phyloP scores from a whole-genome alignment of 2,888 invertebrate species.

The Uropetala carovei region DNA sequence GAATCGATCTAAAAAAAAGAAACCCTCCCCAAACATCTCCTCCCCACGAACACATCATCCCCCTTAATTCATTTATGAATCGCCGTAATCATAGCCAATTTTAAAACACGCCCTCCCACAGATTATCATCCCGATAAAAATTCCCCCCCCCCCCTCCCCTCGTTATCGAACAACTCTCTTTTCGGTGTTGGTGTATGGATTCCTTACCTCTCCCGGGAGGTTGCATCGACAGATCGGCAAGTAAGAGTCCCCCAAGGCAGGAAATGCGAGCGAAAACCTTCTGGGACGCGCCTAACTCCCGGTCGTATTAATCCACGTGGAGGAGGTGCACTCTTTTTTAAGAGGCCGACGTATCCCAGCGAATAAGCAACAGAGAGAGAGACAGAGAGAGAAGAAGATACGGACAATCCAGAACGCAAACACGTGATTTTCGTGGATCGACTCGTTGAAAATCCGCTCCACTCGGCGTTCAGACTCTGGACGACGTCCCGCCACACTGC shows the following conservation, averaged over 20 bases:
- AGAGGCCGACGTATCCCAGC: neutral
- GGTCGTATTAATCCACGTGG: neutral
- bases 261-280: neutral
- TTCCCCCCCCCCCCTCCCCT: no score
- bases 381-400: neutral
- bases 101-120: no score
- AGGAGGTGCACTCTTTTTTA: neutral
- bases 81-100: no score
- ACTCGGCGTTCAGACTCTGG: conserved; percentile 30
- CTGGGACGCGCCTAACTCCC: neutral
- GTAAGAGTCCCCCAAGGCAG: neutral
- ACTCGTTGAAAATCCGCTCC: conserved; percentile 1
- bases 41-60: no score
- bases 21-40: no score
- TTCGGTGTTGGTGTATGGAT: neutral
- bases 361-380: neutral
- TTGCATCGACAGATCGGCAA: conserved; percentile 30
- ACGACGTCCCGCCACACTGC: conserved; percentile 21
- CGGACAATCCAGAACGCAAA: neutral
- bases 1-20: no score
- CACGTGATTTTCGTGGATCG: neutral
- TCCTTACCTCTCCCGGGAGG: conserved; percentile 48
- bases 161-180: no score
- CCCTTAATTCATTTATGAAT: no score
- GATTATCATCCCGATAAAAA: no score